These are phyloP conservation scores for Grallaria varia DNA, from an alignment of 2,113 vertebrate species.

Conservation along the genomic window DNA sequence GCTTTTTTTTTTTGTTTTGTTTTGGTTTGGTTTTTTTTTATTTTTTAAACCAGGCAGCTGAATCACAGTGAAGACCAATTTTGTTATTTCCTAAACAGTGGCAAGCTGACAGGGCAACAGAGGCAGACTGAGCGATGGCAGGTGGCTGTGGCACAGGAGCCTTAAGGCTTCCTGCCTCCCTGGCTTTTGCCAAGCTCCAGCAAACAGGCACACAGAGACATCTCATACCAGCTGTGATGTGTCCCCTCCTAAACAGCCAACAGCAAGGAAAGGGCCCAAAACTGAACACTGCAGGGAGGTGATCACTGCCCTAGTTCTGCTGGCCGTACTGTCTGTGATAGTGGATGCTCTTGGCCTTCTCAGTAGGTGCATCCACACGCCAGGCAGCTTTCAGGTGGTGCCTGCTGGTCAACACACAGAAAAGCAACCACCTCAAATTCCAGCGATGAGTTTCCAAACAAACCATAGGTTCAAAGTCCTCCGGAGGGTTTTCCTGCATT, in stretches of 20 bases:
- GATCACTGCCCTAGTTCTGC: background rate
- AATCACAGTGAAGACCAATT: background rate
- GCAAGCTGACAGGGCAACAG: background rate
- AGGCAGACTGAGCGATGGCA: background rate
- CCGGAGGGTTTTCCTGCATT: background rate
- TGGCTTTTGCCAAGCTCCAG: background rate
- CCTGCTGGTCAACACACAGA: background rate
- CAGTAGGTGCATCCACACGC: too few relatives aligned
- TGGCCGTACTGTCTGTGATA: background rate
- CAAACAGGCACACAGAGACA: background rate
- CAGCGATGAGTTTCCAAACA: background rate
- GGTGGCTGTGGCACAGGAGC: background rate
- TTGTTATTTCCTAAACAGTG: background rate
- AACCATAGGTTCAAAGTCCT: background rate
- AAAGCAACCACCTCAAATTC: background rate
- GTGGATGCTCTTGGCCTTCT: background rate
- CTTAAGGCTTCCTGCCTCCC: background rate
- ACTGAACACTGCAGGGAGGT: background rate
- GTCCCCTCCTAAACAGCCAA: background rate
- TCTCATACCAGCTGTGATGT: rapidly evolving
- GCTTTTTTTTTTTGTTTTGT: background rate
- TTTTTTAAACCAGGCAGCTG: background rate
- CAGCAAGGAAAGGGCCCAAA: background rate
- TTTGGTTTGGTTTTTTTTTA: too few relatives aligned
- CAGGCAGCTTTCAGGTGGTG: background rate